phyloP scores from a whole-genome alignment of 2,888 invertebrate genomes.

The Andrena dorsata region DNA sequence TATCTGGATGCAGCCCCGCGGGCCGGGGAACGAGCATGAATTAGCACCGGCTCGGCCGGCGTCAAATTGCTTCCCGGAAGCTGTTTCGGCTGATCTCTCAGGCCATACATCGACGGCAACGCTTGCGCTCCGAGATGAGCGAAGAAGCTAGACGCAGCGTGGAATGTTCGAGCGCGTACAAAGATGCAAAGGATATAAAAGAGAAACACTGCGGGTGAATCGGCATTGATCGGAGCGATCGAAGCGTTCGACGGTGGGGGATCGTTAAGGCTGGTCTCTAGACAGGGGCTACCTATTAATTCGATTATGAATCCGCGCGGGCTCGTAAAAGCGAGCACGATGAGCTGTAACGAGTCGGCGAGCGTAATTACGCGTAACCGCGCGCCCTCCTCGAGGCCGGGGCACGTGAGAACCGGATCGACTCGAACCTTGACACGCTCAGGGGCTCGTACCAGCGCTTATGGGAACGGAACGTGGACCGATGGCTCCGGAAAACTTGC shows the following conservation, averaged over 20 bases:
- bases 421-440: constrained; percentile 38
- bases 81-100: constrained; percentile 22
- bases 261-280: constrained; percentile 18
- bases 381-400: constrained; percentile 23
- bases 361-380: constrained; percentile 69
- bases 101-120: not conserved
- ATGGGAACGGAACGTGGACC: constrained; percentile 3
- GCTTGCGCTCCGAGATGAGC: not conserved
- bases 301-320: constrained; percentile 69
- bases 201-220: not conserved
- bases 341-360: constrained; percentile 71
- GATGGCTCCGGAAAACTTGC: not conserved
- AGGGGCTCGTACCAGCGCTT: not conserved
- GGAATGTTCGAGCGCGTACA: not conserved
- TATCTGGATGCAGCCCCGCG: too few relatives aligned
- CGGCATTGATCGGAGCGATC: not conserved
- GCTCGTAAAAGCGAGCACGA: constrained; percentile 70
- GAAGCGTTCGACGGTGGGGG: not conserved
- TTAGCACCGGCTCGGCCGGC: constrained; percentile 32
- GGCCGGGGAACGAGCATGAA: too few relatives aligned
- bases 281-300: constrained; percentile 42
- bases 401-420: constrained; percentile 63
- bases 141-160: not conserved
- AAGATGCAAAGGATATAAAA: not conserved
- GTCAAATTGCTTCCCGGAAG: constrained; percentile 65